Evolutionary conservation across 2,113 vertebrate species (phyloP).

Genomic region (Jacana jacana): DNA sequence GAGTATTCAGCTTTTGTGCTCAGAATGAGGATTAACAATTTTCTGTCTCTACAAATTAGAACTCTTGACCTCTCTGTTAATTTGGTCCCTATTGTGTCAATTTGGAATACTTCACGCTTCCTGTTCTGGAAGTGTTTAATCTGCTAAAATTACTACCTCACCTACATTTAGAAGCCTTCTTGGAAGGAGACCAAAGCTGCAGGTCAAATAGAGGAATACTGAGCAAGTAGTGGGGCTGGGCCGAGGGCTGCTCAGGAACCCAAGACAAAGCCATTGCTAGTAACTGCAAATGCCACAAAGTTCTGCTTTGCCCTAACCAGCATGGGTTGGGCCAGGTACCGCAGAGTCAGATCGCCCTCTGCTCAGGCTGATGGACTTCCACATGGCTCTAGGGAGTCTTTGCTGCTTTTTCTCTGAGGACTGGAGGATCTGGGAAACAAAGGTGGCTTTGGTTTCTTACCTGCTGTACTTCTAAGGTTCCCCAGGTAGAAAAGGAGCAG

Average conservation of each 20-base stretch:
- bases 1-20: neutral
- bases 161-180: neutral
- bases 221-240: neutral
- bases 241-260: neutral
- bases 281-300: neutral
- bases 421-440: neutral
- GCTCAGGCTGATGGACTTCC: neutral
- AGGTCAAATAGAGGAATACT: neutral
- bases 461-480: neutral
- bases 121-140: constrained; percentile 31
- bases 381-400: neutral
- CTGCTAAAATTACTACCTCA: constrained; percentile 1
- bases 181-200: constrained; percentile 32
- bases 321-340: neutral
- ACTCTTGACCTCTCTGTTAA: neutral
- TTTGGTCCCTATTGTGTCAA: constrained; percentile 3
- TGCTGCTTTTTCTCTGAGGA: neutral
- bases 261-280: neutral
- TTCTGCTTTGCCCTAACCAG: neutral
- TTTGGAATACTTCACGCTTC: neutral
- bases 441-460: neutral
- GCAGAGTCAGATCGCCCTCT: neutral
- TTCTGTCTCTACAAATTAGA: neutral
- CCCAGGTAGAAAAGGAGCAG: neutral
- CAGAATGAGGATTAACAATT: neutral